Percentiles rank a stretch among this genome's conserved stretches.
Conservation (phyloP, 2,113 vertebrate species). For the Sturnira hondurensis region DNA sequence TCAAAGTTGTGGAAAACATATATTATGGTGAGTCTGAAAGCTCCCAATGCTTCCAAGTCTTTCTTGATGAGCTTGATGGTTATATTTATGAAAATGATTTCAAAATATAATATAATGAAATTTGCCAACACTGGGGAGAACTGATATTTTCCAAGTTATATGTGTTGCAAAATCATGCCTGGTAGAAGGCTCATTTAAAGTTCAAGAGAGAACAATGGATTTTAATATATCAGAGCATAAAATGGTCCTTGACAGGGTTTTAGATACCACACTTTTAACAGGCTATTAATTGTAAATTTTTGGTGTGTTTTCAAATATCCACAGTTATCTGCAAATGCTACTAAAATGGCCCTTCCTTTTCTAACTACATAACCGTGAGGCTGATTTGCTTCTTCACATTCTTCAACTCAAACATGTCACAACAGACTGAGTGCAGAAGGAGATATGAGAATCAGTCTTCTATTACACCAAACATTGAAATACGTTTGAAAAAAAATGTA, state of each 20-base stretch:
- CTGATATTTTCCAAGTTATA: neutral
- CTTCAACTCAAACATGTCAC: constrained; percentile 3
- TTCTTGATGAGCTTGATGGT: neutral
- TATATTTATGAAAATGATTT: constrained; percentile 21
- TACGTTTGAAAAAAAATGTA: neutral
- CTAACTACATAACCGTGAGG: neutral
- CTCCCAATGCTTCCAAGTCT: neutral
- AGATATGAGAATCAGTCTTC: neutral
- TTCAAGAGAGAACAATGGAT: neutral
- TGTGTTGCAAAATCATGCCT: constrained; percentile 19
- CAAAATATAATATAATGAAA: neutral
- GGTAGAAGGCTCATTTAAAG: constrained; percentile 1
- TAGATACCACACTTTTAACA: constrained; percentile 2
- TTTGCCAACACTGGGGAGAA: neutral
- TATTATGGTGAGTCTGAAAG: neutral
- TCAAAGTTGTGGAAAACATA: neutral
- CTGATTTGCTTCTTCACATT: constrained; percentile 15
- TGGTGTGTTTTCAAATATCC: neutral
- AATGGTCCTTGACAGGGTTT: neutral
- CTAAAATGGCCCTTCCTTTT: constrained; percentile 4
- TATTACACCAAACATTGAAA: neutral
- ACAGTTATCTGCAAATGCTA: constrained; percentile 1
- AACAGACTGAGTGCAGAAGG: neutral
- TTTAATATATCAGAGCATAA: neutral
- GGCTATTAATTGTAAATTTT: constrained; percentile 17